Evolutionary conservation across 2,888 invertebrate species (phyloP).

Genomic region (Ceriagrion tenellum): DNA sequence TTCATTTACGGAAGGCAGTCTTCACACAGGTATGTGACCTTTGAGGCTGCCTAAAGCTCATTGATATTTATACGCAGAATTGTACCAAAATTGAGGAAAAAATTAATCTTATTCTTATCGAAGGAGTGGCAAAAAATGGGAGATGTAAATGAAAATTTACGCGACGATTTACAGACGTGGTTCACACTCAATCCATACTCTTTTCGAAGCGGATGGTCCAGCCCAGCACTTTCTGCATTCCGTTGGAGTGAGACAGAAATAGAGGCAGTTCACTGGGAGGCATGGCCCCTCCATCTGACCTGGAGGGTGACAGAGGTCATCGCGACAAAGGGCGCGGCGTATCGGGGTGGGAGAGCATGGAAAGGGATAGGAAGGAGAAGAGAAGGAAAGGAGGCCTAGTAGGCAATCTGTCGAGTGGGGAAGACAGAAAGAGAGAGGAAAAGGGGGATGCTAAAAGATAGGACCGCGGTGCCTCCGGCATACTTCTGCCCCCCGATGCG

Average conservation of each 20-base stretch:
- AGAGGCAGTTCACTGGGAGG: not conserved
- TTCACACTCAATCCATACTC: not conserved
- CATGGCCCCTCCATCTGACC: not conserved
- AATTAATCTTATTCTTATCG: too few relatives aligned
- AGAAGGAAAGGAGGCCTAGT: not conserved
- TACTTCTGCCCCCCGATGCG: too few relatives aligned
- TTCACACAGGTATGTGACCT: too few relatives aligned
- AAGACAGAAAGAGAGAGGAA: not conserved
- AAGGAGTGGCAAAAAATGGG: too few relatives aligned
- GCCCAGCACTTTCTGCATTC: not conserved
- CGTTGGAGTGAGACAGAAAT: too few relatives aligned
- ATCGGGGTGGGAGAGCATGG: not conserved
- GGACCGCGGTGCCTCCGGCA: not conserved
- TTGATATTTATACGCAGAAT: too few relatives aligned
- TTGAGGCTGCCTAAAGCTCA: too few relatives aligned
- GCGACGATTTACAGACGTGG: too few relatives aligned
- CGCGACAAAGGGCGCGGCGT: not conserved
- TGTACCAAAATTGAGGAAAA: too few relatives aligned
- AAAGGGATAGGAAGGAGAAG: not conserved
- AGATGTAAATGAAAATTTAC: too few relatives aligned
- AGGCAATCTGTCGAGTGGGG: not conserved
- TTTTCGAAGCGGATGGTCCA: not conserved
- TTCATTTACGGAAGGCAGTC: too few relatives aligned
- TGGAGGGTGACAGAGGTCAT: constrained; percentile 19
- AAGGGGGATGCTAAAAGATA: not conserved